Conservation (phyloP, 2,113 vertebrate species). For the Ophiodon elongatus region DNA sequence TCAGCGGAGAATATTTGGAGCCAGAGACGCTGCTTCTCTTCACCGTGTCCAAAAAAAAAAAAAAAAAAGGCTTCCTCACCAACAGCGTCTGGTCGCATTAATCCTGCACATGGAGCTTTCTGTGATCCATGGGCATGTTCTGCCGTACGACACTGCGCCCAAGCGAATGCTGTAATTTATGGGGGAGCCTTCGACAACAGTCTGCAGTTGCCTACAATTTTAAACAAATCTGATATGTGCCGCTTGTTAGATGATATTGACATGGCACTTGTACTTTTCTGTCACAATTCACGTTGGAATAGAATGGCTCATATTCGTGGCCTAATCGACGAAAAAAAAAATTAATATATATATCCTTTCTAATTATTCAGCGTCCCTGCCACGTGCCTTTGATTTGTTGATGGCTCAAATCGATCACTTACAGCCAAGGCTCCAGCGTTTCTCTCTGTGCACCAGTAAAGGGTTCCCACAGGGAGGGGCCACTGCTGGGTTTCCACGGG, state of each 20-base stretch:
- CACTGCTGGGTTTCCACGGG: background rate
- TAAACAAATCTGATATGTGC: background rate
- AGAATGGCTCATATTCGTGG: background rate
- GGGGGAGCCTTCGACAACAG: background rate
- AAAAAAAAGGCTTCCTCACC: constrained; percentile 22
- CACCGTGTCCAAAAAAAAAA: background rate
- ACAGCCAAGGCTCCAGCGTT: background rate
- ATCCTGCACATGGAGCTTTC: constrained; percentile 22
- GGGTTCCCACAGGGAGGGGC: background rate
- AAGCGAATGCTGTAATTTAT: background rate
- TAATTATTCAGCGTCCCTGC: background rate
- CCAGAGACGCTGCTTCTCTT: background rate
- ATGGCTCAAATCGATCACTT: background rate
- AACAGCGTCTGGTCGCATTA: constrained; percentile 22
- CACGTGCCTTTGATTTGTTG: background rate
- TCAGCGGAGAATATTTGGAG: background rate
- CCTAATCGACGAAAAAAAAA: background rate
- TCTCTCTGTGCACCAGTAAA: background rate
- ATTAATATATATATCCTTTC: background rate
- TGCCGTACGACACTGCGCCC: background rate
- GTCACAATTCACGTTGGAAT: background rate
- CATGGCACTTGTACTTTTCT: background rate
- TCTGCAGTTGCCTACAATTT: background rate
- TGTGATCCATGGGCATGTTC: constrained; percentile 8
- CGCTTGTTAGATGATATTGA: background rate